Percentiles rank a stretch among this genome's conserved stretches.
Evolutionary conservation across 1,140 invertebrate genomes (phyloP).

Genomic region (Zophobas morio): DNA sequence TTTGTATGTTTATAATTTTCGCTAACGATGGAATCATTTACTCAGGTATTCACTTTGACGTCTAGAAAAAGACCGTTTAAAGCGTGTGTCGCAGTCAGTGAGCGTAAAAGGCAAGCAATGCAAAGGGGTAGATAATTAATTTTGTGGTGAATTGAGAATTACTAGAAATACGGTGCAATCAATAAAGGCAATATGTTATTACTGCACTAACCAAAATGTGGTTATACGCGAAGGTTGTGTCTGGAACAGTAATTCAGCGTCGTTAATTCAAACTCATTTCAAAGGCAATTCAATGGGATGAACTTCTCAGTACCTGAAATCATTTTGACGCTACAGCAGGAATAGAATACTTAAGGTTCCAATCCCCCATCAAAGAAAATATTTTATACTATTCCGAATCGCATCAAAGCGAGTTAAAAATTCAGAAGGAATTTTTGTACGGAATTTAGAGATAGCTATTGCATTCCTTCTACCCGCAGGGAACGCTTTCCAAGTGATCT

Average conservation of each 20-base stretch:
- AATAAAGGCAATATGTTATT: slow-evolving; percentile 7
- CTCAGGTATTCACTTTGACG: slow-evolving; percentile 25
- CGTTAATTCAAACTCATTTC: not conserved
- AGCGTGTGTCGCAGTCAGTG: slow-evolving; percentile 18
- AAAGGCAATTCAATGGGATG: not conserved
- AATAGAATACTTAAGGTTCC: not conserved
- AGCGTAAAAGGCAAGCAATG: slow-evolving; percentile 19
- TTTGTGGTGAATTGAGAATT: slow-evolving; percentile 32
- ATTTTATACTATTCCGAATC: slow-evolving; percentile 2
- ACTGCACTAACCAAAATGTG: slow-evolving; percentile 2
- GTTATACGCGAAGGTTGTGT: not conserved
- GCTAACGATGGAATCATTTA: slow-evolving; percentile 32
- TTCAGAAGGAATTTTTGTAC: slow-evolving; percentile 24
- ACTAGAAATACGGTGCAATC: slow-evolving; percentile 18
- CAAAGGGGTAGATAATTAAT: slow-evolving; percentile 29
- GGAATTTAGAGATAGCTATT: slow-evolving; percentile 23
- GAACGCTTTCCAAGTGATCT: slow-evolving; percentile 19
- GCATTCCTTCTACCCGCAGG: slow-evolving; percentile 5
- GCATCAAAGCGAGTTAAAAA: slow-evolving; percentile 28
- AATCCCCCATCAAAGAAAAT: slow-evolving; percentile 15
- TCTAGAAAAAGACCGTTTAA: slow-evolving; percentile 26
- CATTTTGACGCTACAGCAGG: not conserved
- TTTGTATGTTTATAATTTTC: slow-evolving; percentile 39
- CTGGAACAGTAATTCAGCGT: not conserved
- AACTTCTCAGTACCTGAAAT: not conserved